Evolutionary conservation across 37 sponge, comb jelly and placozoan species (phyloP).

Genomic region (Geodia barretti): DNA sequence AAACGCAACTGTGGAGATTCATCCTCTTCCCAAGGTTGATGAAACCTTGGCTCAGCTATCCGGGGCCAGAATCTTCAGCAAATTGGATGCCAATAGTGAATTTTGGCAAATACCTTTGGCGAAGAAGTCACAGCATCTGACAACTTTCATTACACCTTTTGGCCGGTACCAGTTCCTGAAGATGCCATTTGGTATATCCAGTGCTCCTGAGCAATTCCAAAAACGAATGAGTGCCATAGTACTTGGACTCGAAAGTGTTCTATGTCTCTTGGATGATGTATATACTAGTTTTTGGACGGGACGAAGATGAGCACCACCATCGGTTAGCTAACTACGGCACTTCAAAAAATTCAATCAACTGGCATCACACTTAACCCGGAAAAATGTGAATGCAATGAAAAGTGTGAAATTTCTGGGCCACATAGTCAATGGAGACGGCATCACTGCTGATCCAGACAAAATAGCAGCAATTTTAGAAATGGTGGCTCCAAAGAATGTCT

Average conservation of each 20-base stretch:
- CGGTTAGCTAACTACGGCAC: slow-evolving; percentile 3
- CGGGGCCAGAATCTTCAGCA: no score
- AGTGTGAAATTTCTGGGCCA: slow-evolving; percentile 41
- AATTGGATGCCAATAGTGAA: slow-evolving; percentile 32
- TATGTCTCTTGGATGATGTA: slow-evolving; percentile 48
- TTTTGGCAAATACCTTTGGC: slow-evolving; percentile 44
- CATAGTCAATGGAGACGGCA: slow-evolving; percentile 22
- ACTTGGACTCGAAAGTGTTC: slow-evolving; percentile 22
- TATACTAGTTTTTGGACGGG: slow-evolving; percentile 9
- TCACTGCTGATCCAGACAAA: slow-evolving; percentile 48
- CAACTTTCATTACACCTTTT: slow-evolving; percentile 17
- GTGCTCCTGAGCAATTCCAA: slow-evolving; percentile 37
- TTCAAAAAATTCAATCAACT: slow-evolving; percentile 4
- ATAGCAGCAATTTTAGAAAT: slow-evolving; percentile 17
- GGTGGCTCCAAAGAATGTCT: no score
- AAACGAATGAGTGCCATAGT: slow-evolving; percentile 20
- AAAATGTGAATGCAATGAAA: no score
- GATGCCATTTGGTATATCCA: slow-evolving; percentile 5
- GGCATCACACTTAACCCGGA: slow-evolving; percentile 31
- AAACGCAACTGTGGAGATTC: slow-evolving; percentile 13
- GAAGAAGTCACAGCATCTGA: neutral
- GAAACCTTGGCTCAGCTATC: slow-evolving; percentile 45
- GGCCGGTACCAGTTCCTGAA: neutral
- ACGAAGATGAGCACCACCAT: slow-evolving; percentile 15
- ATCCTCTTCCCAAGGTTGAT: slow-evolving; percentile 38